phyloP scores from a whole-genome alignment of 1,140 invertebrate genomes.

The Pogonomyrmex barbatus region DNA sequence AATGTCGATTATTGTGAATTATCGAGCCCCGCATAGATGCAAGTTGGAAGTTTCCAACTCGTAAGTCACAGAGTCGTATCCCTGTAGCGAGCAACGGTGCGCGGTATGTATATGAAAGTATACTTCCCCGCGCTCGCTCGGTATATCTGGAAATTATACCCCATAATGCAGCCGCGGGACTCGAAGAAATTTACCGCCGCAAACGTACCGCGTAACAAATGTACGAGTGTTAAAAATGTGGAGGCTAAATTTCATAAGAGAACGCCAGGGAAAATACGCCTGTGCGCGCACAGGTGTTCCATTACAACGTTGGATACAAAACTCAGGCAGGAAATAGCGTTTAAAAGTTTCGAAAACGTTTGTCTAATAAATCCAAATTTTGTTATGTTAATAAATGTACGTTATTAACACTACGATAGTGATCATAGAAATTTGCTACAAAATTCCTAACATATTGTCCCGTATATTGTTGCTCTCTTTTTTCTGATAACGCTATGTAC shows the following conservation, averaged over 20 bases:
- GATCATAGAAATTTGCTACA: background rate
- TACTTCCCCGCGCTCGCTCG: constrained; percentile 20
- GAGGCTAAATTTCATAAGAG: constrained; percentile 55
- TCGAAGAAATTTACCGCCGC: constrained; percentile 60
- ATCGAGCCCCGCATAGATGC: constrained; percentile 55
- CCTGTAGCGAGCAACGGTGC: constrained; percentile 12
- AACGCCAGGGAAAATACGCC: constrained; percentile 37
- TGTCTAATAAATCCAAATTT: constrained; percentile 21
- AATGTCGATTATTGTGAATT: constrained; percentile 63
- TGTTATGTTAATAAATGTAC: constrained; percentile 8
- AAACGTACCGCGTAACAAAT: constrained; percentile 57
- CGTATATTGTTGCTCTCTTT: background rate
- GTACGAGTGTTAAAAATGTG: constrained; percentile 58
- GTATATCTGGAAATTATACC: constrained; percentile 61
- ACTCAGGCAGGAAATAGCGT: background rate
- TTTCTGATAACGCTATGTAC: constrained; percentile 8
- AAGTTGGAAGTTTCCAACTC: constrained; percentile 62
- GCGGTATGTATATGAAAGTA: constrained; percentile 52
- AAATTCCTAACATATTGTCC: background rate
- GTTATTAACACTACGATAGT: background rate
- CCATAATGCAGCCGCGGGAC: constrained; percentile 56
- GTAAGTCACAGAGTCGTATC: constrained; percentile 61
- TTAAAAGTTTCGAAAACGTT: constrained; percentile 14
- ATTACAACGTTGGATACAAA: constrained; percentile 28
- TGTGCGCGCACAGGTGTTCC: constrained; percentile 57